Evolutionary conservation across 2,888 invertebrate genomes (phyloP).

Genomic region (Epirrhoe alternata): DNA sequence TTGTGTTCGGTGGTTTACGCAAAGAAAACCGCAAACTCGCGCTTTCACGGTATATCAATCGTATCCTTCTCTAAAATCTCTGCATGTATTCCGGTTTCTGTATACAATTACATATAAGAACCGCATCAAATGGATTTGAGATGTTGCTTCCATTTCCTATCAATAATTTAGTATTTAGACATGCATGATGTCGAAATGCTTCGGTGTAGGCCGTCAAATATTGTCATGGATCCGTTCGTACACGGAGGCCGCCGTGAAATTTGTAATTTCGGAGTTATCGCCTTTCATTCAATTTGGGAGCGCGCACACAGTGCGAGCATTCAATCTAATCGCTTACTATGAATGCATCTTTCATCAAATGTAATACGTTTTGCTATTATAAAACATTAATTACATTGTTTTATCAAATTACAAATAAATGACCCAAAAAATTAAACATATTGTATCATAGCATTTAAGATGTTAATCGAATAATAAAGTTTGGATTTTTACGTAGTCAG

Average conservation of each 20-base stretch:
- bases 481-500: slow-evolving; percentile 51
- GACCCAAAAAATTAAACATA: slow-evolving; percentile 39
- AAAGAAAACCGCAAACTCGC: slow-evolving; percentile 24
- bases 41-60: slow-evolving; percentile 23
- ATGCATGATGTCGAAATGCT: slow-evolving; percentile 57
- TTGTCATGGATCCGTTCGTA: slow-evolving; percentile 56
- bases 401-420: slow-evolving; percentile 43
- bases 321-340: slow-evolving; percentile 48
- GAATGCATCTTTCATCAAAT: slow-evolving; percentile 57
- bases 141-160: slow-evolving; percentile 40
- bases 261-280: slow-evolving; percentile 69
- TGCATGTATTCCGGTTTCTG: slow-evolving; percentile 23
- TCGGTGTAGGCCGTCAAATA: slow-evolving; percentile 59
- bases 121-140: slow-evolving; percentile 34
- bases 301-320: slow-evolving; percentile 45
- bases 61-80: slow-evolving; percentile 17
- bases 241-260: slow-evolving; percentile 68
- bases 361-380: slow-evolving; percentile 48
- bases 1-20: slow-evolving; percentile 22
- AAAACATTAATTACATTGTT: slow-evolving; percentile 41
- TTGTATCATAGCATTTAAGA: slow-evolving; percentile 37
- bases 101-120: slow-evolving; percentile 28
- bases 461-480: slow-evolving; percentile 49
- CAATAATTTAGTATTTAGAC: slow-evolving; percentile 59
- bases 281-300: slow-evolving; percentile 54